Evolutionary conservation across 2,797 vertebrate species (phyloP).

Genomic region (Hyperoplus lanceolatus): DNA sequence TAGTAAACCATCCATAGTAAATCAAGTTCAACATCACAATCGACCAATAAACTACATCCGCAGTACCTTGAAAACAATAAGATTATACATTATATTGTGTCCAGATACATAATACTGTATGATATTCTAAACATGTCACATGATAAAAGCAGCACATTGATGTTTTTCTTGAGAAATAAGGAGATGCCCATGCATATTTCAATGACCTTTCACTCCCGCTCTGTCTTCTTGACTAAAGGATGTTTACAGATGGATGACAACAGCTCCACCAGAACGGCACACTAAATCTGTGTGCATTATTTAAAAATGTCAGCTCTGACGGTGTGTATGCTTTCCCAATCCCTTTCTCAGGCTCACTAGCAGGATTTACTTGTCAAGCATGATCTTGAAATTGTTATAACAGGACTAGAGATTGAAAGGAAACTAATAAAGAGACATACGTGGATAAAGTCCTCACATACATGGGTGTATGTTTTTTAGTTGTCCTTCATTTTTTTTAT

Average conservation of each 20-base stretch:
- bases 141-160: not conserved
- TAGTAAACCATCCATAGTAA: too few species aligned
- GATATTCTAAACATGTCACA: not conserved
- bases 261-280: slow-evolving; percentile 75
- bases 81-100: not conserved
- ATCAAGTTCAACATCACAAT: not conserved
- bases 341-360: slow-evolving; percentile 38
- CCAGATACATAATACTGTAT: not conserved
- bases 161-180: slow-evolving; percentile 15
- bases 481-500: not conserved
- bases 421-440: slow-evolving; percentile 1
- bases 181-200: slow-evolving; percentile 41
- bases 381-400: slow-evolving; percentile 51
- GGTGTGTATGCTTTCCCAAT: slow-evolving; percentile 51
- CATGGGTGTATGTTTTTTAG: slow-evolving; percentile 3
- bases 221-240: slow-evolving; percentile 40
- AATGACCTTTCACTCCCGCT: slow-evolving; percentile 21
- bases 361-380: slow-evolving; percentile 45
- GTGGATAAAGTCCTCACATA: slow-evolving; percentile 43
- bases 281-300: slow-evolving; percentile 74
- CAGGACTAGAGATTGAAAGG: slow-evolving; percentile 27
- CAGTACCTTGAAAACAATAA: not conserved
- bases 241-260: slow-evolving; percentile 73
- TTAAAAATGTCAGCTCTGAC: slow-evolving; percentile 74
- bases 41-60: not conserved